Evolutionary conservation across 2,888 invertebrate species (phyloP).

Genomic region (Noctua pronuba): DNA sequence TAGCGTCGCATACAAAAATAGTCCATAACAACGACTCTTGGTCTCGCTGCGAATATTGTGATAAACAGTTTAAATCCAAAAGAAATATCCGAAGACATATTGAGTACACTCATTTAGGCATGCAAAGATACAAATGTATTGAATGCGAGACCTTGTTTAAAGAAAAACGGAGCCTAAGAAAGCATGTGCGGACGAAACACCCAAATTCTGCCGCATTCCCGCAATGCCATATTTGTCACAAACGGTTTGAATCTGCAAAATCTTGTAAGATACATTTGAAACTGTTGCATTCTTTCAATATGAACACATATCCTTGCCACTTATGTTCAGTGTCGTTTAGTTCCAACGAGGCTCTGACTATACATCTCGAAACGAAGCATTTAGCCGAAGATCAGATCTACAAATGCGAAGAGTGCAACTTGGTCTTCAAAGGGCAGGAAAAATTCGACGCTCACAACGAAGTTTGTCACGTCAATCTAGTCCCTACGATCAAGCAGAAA

Average conservation of each 20-base stretch:
- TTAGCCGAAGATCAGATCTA: conserved; percentile 82
- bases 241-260: conserved; percentile 84
- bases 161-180: conserved; percentile 83
- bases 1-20: conserved; percentile 83
- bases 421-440: conserved; percentile 81
- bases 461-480: conserved; percentile 69
- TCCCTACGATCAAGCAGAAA: conserved; percentile 71
- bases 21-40: conserved; percentile 78
- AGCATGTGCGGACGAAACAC: conserved; percentile 83
- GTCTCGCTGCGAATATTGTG: conserved; percentile 84
- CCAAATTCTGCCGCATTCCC: conserved; percentile 81
- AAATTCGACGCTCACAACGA: conserved; percentile 81
- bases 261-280: conserved; percentile 86
- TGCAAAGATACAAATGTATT: conserved; percentile 83
- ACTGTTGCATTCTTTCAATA: conserved; percentile 81
- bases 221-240: conserved; percentile 83
- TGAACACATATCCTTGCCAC: conserved; percentile 83
- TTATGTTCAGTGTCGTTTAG: conserved; percentile 82
- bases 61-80: conserved; percentile 84
- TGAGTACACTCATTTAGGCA: conserved; percentile 83
- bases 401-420: conserved; percentile 83
- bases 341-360: conserved; percentile 76
- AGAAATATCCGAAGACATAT: conserved; percentile 83
- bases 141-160: conserved; percentile 85
- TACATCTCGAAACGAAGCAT: conserved; percentile 81